phyloP scores from a whole-genome alignment of 2,113 vertebrate genomes.

The Otus sunia region DNA sequence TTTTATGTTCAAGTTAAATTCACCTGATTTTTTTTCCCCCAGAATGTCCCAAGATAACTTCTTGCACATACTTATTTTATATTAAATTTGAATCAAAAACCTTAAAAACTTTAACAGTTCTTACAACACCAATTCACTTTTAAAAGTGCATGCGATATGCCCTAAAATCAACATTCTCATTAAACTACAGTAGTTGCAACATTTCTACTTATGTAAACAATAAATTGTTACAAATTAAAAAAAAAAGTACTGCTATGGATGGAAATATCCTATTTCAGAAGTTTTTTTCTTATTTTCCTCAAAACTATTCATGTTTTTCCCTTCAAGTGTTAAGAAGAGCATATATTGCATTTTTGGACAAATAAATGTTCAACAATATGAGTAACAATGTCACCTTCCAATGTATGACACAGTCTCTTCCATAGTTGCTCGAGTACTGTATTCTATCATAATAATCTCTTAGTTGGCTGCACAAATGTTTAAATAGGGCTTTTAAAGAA shows the following conservation, averaged over 20 bases:
- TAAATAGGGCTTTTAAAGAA: neutral
- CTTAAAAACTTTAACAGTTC: neutral
- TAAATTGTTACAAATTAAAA: neutral
- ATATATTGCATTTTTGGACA: neutral
- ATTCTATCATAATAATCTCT: neutral
- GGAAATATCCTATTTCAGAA: neutral
- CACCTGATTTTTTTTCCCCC: neutral
- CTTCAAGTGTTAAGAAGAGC: neutral
- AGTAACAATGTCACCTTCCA: neutral
- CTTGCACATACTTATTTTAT: neutral
- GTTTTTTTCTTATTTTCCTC: neutral
- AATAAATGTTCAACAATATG: neutral
- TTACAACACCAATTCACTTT: neutral
- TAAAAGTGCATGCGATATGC: neutral
- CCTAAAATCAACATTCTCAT: neutral
- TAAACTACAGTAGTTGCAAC: neutral
- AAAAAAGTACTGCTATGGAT: neutral
- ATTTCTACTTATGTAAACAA: neutral
- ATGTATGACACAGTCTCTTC: neutral
- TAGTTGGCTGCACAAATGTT: neutral
- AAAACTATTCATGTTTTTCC: neutral
- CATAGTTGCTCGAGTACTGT: accelerated
- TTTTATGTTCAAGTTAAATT: neutral
- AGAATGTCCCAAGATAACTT: neutral
- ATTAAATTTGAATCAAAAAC: neutral